phyloP scores from a whole-genome alignment of 2,797 vertebrate species.

The Oreochromis grahami region DNA sequence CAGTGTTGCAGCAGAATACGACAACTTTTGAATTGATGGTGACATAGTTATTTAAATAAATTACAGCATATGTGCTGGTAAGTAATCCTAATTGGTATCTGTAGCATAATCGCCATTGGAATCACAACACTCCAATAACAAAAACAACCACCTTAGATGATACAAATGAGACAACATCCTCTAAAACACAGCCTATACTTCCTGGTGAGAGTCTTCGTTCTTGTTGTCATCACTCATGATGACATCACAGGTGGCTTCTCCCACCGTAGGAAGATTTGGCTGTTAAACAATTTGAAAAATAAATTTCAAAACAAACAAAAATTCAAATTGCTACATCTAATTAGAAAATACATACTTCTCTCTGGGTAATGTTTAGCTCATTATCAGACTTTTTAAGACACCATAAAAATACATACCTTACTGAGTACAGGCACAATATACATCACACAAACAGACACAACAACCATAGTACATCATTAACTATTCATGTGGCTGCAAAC shows the following conservation, averaged over 20 bases:
- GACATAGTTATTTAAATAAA: background rate
- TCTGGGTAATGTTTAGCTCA: background rate
- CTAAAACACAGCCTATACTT: background rate
- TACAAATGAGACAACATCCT: background rate
- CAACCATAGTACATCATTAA: background rate
- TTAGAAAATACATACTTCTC: background rate
- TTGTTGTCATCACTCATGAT: background rate
- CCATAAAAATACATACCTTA: background rate
- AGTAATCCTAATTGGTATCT: background rate
- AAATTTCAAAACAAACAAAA: rapidly evolving
- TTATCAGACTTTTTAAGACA: background rate
- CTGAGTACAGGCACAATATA: background rate
- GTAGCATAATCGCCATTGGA: background rate
- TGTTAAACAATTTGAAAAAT: background rate
- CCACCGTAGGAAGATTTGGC: background rate
- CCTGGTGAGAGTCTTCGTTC: background rate
- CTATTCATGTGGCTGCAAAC: background rate
- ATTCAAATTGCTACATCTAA: background rate
- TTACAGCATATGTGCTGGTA: background rate
- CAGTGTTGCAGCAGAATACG: rapidly evolving
- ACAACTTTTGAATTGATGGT: rapidly evolving
- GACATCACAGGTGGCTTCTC: background rate
- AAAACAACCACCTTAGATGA: background rate
- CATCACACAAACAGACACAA: background rate
- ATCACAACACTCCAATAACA: background rate